Evolutionary conservation across 2,888 invertebrate genomes (phyloP), one percentile per base, ranked within the genome.

Genomic region (Cantharis lateralis): DNA sequence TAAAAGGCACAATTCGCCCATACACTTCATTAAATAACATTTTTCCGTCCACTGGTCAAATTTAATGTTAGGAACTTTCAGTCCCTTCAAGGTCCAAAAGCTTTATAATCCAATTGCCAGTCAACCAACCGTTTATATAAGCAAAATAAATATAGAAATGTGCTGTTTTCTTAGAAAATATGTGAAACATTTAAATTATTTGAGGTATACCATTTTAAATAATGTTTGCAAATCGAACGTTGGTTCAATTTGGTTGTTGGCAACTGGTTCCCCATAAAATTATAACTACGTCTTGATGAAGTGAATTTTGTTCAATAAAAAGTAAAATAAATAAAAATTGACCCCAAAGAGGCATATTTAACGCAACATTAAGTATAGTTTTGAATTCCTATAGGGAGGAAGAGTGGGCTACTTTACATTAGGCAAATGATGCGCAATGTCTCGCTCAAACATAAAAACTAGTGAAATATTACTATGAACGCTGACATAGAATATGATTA

Each of bases 351-450:
- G 77, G 76, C 81, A 85, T 86, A 85, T 87, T 87, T 87, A 87
- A 87, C 87, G 87, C 85, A 84, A 87, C 87, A 87, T 87, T 87
- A 87, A 87, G 84, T 87, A 85, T 87, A 86, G 86, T 85, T 86
- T 85, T 85, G 85, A 85, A 85, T 85, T 85, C 85, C 85, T 85
- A 84, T 84, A 84, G 84, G 81, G 82, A 83, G 75, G 76, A 76
- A 74, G 83, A 85, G 84, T 84, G 84, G 86, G 86, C 86, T 85
- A 85, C 85, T 86, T 86, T 86, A 83, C 87, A 87, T 87, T 87
- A 87, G 85, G 86, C 87, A 87, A 87, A 87, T 87, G 87, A 86
- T 82, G 85, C 87, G 86, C 82, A 83, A 85, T 84, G 84, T 83
- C 84, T 84, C 81, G 81, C 72, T 80, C 80, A 83, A 79, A 82